Percentiles rank a stretch among this genome's conserved stretches.
Evolutionary conservation across 2,797 vertebrate genomes (phyloP).

Genomic region (Petrocephalus sullivani): DNA sequence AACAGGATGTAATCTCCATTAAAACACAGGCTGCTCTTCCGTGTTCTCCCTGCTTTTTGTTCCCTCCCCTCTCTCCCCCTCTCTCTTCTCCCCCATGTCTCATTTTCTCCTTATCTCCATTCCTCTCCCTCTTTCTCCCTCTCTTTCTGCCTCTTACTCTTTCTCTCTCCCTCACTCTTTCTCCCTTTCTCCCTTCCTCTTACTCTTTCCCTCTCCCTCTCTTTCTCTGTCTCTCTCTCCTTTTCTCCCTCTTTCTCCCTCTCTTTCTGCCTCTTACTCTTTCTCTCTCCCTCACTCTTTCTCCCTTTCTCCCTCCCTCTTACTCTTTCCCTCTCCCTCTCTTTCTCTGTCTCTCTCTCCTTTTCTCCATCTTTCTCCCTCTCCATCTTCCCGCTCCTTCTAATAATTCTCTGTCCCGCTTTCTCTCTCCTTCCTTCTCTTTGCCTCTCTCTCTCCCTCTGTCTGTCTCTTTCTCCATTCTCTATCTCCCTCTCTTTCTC

Average conservation of each 20-base stretch:
- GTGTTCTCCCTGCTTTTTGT: background rate
- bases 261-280: background rate
- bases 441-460: background rate
- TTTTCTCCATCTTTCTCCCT: too few relatives aligned
- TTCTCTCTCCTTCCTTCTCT: background rate
- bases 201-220: background rate
- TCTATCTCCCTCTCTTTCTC: conserved; percentile 39
- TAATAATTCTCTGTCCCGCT: background rate
- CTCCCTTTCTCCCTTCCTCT: background rate
- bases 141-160: background rate
- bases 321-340: background rate
- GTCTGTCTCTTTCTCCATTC: conserved; percentile 29
- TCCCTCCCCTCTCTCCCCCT: background rate
- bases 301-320: background rate
- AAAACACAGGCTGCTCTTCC: background rate
- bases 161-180: background rate
- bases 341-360: background rate
- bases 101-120: background rate
- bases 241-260: background rate
- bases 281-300: background rate
- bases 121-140: background rate
- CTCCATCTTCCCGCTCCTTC: background rate
- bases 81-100: background rate
- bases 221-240: background rate
- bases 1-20: background rate